These are phyloP conservation scores for Drosophila asahinai DNA, from an alignment of 1,140 invertebrate species.

Conservation along the genomic window DNA sequence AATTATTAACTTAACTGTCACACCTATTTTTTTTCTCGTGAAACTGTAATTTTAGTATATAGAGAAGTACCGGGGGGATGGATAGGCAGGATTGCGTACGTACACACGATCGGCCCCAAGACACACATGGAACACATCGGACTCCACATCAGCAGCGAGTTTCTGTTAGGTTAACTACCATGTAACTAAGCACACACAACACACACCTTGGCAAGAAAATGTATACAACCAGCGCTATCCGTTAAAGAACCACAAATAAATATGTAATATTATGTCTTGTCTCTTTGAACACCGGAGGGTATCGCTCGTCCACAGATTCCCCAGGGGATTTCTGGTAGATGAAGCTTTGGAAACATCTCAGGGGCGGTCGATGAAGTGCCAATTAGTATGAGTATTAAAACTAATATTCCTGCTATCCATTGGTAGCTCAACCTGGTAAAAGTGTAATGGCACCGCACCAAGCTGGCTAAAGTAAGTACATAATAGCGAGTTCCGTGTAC, in stretches of 20 bases:
- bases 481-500: too few species aligned
- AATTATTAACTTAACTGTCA: slow-evolving; percentile 46
- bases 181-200: slow-evolving; percentile 9
- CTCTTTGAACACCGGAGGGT: too few species aligned
- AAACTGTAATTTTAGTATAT: slow-evolving; percentile 44
- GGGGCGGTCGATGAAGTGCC: too few species aligned
- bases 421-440: too few species aligned
- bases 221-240: slow-evolving; percentile 37
- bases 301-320: too few species aligned
- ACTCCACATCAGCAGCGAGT: slow-evolving; percentile 15
- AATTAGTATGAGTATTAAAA: too few species aligned
- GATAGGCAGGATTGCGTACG: neutral
- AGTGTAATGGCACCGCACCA: too few species aligned
- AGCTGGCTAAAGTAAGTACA: too few species aligned
- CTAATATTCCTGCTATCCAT: too few species aligned
- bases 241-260: slow-evolving; percentile 26
- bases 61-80: slow-evolving; percentile 13
- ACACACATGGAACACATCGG: slow-evolving; percentile 2
- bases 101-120: neutral
- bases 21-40: slow-evolving; percentile 28
- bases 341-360: too few species aligned
- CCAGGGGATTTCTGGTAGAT: too few species aligned
- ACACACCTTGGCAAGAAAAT: slow-evolving; percentile 17
- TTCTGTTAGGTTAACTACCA: slow-evolving; percentile 41
- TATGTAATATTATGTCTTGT: slow-evolving; percentile 23